Evolutionary conservation across 2,797 vertebrate genomes (phyloP).

Genomic region (Morus bassanus): DNA sequence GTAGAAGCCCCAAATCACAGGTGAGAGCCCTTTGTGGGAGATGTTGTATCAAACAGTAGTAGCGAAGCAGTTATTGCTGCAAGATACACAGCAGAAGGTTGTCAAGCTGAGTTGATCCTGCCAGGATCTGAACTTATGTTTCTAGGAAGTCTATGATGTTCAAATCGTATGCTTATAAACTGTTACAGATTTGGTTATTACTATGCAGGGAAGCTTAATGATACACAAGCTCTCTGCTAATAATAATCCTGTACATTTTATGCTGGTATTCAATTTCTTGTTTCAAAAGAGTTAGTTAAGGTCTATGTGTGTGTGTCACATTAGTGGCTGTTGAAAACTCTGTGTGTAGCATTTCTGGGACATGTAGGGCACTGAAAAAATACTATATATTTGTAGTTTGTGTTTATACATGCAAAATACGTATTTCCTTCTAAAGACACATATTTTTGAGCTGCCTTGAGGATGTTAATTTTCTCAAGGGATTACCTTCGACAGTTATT

Average conservation of each 20-base stretch:
- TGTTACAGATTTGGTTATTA: background rate
- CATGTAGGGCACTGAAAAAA: background rate
- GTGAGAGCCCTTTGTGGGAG: background rate
- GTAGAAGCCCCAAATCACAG: background rate
- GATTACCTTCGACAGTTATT: background rate
- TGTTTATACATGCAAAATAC: background rate
- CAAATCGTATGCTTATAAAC: constrained; percentile 11
- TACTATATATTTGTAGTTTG: background rate
- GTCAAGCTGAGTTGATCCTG: constrained; percentile 10
- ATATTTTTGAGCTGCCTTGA: background rate
- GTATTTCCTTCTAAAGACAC: background rate
- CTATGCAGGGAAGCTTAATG: background rate
- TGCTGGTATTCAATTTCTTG: background rate
- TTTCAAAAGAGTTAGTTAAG: background rate
- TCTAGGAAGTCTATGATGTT: background rate
- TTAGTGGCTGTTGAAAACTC: background rate
- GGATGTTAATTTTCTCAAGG: background rate
- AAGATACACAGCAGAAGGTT: background rate
- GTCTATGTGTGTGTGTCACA: background rate
- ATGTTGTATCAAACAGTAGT: no score
- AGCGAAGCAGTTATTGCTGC: background rate
- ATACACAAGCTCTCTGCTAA: background rate
- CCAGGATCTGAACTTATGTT: background rate
- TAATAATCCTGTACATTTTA: background rate
- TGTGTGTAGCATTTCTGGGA: background rate